Percentiles rank a stretch among this genome's conserved stretches.
Evolutionary conservation across 2,797 vertebrate genomes (phyloP).

Genomic region (Channa striata): DNA sequence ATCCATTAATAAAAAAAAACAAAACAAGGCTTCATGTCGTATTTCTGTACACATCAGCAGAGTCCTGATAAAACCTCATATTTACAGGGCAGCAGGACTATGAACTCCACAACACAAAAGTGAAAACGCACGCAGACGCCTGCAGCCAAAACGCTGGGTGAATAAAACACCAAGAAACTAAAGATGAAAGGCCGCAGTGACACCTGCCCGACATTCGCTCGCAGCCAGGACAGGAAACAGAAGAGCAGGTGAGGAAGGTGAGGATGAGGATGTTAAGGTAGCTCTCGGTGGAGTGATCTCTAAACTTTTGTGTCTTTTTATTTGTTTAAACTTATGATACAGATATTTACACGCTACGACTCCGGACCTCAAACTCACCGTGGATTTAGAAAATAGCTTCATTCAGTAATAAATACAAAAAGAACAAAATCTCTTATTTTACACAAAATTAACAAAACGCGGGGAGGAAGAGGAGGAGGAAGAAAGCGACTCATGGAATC

Average conservation of each 20-base stretch:
- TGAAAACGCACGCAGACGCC: constrained; percentile 8
- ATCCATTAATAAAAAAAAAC: constrained; percentile 77
- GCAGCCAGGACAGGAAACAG: constrained; percentile 36
- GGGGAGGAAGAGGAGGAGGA: constrained; percentile 83
- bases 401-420: constrained; percentile 99
- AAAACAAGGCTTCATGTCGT: constrained; percentile 81
- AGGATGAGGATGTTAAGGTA: constrained; percentile 48
- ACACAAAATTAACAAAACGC: constrained; percentile 94
- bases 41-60: constrained; percentile 90
- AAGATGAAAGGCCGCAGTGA: constrained; percentile 42
- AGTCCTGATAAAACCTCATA: constrained; percentile 50
- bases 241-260: constrained; percentile 53
- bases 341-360: constrained; percentile 92
- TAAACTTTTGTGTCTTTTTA: constrained; percentile 39
- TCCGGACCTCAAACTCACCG: constrained; percentile 74
- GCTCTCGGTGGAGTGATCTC: constrained; percentile 84
- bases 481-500: constrained; percentile 91
- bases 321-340: constrained; percentile 72
- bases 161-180: constrained; percentile 20
- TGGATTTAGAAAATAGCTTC: constrained; percentile 98
- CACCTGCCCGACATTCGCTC: constrained; percentile 18
- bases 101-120: constrained; percentile 8
- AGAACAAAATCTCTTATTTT: constrained; percentile 92
- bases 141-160: constrained; percentile 48
- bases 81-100: constrained; percentile 55